Percentiles rank a stretch among this genome's conserved stretches.
These are phyloP conservation scores for Semotilus atromaculatus DNA, from an alignment of 2,797 vertebrate species.

Conservation along the genomic window DNA sequence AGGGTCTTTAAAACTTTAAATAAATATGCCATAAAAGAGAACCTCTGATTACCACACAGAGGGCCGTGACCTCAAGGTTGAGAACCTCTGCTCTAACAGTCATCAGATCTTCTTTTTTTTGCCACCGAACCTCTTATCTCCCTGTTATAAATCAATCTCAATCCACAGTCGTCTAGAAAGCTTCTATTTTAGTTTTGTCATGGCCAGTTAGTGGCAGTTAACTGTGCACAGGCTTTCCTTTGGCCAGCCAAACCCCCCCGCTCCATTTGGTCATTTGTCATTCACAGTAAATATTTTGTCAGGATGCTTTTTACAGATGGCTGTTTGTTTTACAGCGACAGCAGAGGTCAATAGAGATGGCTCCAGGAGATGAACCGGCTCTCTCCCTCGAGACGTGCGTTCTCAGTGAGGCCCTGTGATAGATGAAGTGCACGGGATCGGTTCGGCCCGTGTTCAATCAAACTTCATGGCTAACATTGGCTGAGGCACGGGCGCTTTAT, in stretches of 20 bases:
- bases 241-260: constrained; percentile 35
- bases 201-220: constrained; percentile 50
- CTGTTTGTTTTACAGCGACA: constrained; percentile 61
- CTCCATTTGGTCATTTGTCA: constrained; percentile 49
- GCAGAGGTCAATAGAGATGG: constrained; percentile 61
- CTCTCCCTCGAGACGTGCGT: constrained; percentile 43
- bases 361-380: constrained; percentile 55
- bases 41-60: neutral
- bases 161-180: neutral
- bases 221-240: constrained; percentile 40
- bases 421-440: constrained; percentile 48
- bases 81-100: neutral
- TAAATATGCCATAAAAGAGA: neutral
- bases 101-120: neutral
- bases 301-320: constrained; percentile 64
- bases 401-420: constrained; percentile 51
- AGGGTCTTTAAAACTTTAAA: neutral
- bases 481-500: neutral
- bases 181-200: constrained; percentile 33
- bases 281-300: constrained; percentile 68
- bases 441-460: constrained; percentile 37
- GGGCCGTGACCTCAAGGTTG: neutral
- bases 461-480: constrained; percentile 12
- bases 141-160: constrained; percentile 1
- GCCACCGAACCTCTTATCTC: constrained; percentile 15